Evolutionary conservation across 2,113 vertebrate genomes (phyloP).

Genomic region (Hucho hucho): DNA sequence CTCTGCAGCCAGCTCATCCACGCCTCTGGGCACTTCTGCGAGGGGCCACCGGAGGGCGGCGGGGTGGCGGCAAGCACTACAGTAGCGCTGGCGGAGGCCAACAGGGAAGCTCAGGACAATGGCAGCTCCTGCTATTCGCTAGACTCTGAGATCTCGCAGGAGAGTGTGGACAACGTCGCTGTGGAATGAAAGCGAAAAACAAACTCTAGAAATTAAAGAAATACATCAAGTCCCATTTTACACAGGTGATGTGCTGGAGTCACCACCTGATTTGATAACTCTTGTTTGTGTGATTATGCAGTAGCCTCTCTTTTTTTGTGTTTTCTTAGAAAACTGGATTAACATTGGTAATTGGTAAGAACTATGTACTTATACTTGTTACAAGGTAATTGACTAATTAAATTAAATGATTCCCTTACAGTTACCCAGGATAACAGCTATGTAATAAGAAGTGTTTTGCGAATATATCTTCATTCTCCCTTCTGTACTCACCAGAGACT

Average conservation of each 20-base stretch:
- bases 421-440: background rate
- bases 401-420: background rate
- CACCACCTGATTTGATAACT: background rate
- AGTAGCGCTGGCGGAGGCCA: slow-evolving; percentile 55
- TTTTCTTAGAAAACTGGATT: background rate
- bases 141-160: slow-evolving; percentile 87
- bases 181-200: slow-evolving; percentile 75
- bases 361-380: slow-evolving; percentile 6
- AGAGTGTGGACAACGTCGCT: slow-evolving; percentile 81
- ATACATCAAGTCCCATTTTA: background rate
- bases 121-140: slow-evolving; percentile 84
- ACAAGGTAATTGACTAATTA: background rate
- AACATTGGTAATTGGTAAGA: background rate
- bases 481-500: background rate
- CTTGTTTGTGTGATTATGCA: background rate
- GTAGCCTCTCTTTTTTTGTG: background rate
- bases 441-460: background rate
- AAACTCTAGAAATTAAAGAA: background rate
- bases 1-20: slow-evolving; percentile 78
- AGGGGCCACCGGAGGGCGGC: slow-evolving; percentile 61
- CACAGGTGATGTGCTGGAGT: background rate
- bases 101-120: slow-evolving; percentile 78
- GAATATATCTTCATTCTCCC: background rate
- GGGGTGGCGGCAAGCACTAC: slow-evolving; percentile 9
- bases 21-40: slow-evolving; percentile 77